A percentile compares a stretch with the other conserved stretches of the same genome.
Evolutionary conservation across 2,888 invertebrate genomes (phyloP).

Genomic region (Perizoma flavofasciatum): DNA sequence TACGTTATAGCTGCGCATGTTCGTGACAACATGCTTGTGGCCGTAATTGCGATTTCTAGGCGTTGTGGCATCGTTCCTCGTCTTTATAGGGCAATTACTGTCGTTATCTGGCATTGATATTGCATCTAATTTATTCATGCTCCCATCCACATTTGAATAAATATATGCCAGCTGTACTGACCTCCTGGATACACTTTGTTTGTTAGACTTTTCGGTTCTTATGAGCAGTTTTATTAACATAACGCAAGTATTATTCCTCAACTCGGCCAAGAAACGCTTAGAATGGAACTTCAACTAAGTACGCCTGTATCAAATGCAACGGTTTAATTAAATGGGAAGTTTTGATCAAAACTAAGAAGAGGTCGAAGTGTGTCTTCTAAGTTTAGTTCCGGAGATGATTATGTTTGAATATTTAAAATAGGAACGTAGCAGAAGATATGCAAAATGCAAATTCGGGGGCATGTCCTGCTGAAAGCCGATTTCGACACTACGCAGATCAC

Average conservation of each 20-base stretch:
- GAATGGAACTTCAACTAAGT: slow-evolving; percentile 44
- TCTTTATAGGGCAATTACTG: slow-evolving; percentile 81
- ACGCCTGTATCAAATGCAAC: slow-evolving; percentile 43
- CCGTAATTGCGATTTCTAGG: slow-evolving; percentile 76
- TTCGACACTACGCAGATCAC: slow-evolving; percentile 50
- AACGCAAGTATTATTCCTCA: slow-evolving; percentile 51
- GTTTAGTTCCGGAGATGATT: slow-evolving; percentile 52
- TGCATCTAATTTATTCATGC: slow-evolving; percentile 79
- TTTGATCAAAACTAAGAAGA: slow-evolving; percentile 33
- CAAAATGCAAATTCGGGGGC: slow-evolving; percentile 59
- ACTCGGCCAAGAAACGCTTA: slow-evolving; percentile 45
- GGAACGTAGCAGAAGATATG: slow-evolving; percentile 47
- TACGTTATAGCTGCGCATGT: slow-evolving; percentile 68
- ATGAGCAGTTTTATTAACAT: slow-evolving; percentile 54
- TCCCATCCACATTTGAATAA: slow-evolving; percentile 69
- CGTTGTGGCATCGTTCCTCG: slow-evolving; percentile 76
- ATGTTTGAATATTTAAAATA: slow-evolving; percentile 62
- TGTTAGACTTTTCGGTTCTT: slow-evolving; percentile 51
- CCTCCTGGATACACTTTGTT: slow-evolving; percentile 51
- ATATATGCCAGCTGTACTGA: slow-evolving; percentile 66
- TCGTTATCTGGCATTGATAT: slow-evolving; percentile 82
- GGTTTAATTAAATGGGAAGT: slow-evolving; percentile 47
- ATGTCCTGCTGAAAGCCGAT: slow-evolving; percentile 59
- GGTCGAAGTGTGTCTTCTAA: slow-evolving; percentile 37
- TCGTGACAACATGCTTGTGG: slow-evolving; percentile 71